Percentiles rank a stretch among this genome's conserved stretches.
Evolutionary conservation across 1,140 invertebrate species (phyloP).

Genomic region (Drosophila nigromelanica): DNA sequence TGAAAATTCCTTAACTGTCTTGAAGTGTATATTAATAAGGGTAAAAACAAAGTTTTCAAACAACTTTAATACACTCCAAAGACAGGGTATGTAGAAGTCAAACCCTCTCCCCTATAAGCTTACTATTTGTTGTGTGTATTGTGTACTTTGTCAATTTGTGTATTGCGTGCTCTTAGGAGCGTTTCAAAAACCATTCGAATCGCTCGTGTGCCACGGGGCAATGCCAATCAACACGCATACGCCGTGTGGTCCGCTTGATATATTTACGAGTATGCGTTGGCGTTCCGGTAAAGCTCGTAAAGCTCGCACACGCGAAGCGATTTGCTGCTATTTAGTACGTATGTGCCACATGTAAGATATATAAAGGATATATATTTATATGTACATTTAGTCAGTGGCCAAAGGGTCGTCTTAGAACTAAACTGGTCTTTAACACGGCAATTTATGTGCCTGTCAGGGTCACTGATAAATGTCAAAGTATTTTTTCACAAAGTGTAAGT

Average conservation of each 20-base stretch:
- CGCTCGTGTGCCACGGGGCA: conserved; percentile 22
- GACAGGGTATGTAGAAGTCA: background rate
- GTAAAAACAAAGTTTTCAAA: no score
- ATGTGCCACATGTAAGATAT: background rate
- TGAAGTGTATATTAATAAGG: no score
- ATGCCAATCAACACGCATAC: conserved; percentile 75
- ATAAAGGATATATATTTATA: conserved; percentile 9
- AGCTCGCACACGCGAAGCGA: conserved; percentile 37
- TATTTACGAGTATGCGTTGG: conserved; percentile 18
- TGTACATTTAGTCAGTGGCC: conserved; percentile 1
- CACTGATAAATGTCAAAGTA: conserved; percentile 18
- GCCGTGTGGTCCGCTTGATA: conserved; percentile 40
- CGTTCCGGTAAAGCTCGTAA: conserved; percentile 24
- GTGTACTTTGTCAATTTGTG: conserved; percentile 42
- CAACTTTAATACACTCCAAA: no score
- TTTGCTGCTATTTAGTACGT: conserved; percentile 19
- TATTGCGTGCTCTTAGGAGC: conserved; percentile 43
- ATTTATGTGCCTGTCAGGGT: conserved; percentile 44
- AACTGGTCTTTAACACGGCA: conserved; percentile 26
- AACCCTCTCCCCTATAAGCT: background rate
- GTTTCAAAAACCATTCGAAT: conserved; percentile 39
- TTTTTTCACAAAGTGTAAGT: conserved; percentile 12
- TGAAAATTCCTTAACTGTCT: no score
- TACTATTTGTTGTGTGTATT: conserved; percentile 16
- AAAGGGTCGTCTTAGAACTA: conserved; percentile 5